Conservation (phyloP, 1,140 invertebrate species). For the Drosophila triauraria region DNA sequence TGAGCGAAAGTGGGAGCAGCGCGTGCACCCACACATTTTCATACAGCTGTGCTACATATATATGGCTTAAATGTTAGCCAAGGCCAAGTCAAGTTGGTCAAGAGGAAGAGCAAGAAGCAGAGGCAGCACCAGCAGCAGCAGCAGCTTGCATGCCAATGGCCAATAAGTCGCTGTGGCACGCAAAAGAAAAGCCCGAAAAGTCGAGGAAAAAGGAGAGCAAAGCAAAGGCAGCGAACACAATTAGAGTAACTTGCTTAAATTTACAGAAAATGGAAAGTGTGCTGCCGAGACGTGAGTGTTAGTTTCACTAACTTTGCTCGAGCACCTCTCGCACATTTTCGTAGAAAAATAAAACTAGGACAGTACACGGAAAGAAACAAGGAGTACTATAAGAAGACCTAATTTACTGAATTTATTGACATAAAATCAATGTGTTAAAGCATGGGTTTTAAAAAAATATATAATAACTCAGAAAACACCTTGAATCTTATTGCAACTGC, state of each 20-base stretch:
- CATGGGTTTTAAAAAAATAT: background rate
- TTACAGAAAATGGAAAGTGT: slow-evolving; percentile 68
- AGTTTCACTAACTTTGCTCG: slow-evolving; percentile 55
- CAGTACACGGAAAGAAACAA: slow-evolving; percentile 27
- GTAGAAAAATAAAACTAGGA: slow-evolving; percentile 61
- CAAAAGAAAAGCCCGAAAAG: slow-evolving; percentile 53
- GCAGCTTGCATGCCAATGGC: slow-evolving; percentile 75
- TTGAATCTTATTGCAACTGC: no score
- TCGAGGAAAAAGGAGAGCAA: slow-evolving; percentile 8
- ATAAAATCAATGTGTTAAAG: no score
- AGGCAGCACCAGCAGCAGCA: slow-evolving; percentile 13
- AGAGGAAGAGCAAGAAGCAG: slow-evolving; percentile 42
- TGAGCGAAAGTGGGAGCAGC: slow-evolving; percentile 37
- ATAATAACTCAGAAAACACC: no score
- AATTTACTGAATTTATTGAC: background rate
- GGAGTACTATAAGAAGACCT: background rate
- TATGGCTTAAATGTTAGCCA: slow-evolving; percentile 33
- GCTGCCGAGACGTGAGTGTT: slow-evolving; percentile 37
- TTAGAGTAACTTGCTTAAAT: slow-evolving; percentile 57
- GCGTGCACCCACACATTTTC: slow-evolving; percentile 5
- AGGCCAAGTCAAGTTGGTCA: slow-evolving; percentile 71
- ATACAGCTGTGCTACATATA: background rate
- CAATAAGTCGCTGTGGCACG: slow-evolving; percentile 74
- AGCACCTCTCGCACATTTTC: slow-evolving; percentile 33
- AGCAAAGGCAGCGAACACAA: slow-evolving; percentile 51